These are phyloP conservation scores for Idaea biselata DNA, from an alignment of 2,888 invertebrate genomes.

Conservation along the genomic window DNA sequence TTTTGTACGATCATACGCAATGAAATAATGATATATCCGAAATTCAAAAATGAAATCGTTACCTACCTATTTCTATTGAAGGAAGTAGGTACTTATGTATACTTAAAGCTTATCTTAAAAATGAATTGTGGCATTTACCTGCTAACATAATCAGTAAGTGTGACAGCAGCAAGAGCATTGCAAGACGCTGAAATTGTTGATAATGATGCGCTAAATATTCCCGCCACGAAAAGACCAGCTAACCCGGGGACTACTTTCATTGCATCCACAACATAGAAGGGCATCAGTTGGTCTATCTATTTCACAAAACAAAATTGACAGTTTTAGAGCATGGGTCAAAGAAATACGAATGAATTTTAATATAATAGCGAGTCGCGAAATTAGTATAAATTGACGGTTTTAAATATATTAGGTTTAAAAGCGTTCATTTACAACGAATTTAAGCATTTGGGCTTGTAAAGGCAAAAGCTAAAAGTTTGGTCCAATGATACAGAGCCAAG, in stretches of 20 bases:
- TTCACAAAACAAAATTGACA: not conserved
- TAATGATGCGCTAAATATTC: conserved; percentile 94
- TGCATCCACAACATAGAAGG: conserved; percentile 87
- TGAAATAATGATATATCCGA: not conserved
- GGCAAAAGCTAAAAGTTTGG: too few species aligned
- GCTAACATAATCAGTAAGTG: conserved; percentile 90
- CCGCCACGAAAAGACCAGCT: conserved; percentile 93
- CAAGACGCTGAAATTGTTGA: conserved; percentile 95
- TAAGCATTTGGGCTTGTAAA: too few species aligned
- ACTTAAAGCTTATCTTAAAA: not conserved
- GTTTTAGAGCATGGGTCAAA: not conserved
- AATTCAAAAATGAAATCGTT: too few species aligned
- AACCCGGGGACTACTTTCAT: conserved; percentile 86
- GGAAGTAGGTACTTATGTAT: too few species aligned
- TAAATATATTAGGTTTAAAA: too few species aligned
- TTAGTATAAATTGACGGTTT: too few species aligned
- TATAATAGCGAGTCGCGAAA: not conserved
- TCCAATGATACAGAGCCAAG: too few species aligned
- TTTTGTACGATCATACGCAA: too few species aligned
- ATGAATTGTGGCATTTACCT: conserved; percentile 42
- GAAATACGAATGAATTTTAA: not conserved
- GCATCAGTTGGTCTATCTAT: conserved; percentile 88
- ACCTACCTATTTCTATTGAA: too few species aligned
- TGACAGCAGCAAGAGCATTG: conserved; percentile 94
- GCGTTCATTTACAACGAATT: too few species aligned